phyloP scores from a whole-genome alignment of 2,888 invertebrate species.

The Ennomos fuscantarius region DNA sequence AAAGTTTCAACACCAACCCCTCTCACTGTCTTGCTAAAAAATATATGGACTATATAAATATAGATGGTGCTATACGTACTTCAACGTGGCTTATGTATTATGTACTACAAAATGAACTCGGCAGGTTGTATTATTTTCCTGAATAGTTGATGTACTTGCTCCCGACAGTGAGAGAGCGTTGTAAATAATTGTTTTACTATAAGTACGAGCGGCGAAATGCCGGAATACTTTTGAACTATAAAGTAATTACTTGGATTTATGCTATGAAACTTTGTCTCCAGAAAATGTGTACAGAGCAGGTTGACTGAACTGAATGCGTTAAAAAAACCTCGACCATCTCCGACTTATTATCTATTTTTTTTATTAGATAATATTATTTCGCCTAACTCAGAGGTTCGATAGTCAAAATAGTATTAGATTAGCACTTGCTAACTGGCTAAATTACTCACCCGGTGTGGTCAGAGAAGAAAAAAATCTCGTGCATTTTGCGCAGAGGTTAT shows the following conservation, averaged over 20 bases:
- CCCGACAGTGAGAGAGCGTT: conserved; percentile 74
- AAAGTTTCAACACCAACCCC: conserved; percentile 71
- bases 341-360: too few relatives aligned
- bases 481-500: too few relatives aligned
- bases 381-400: too few relatives aligned
- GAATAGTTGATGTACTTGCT: conserved; percentile 40
- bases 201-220: conserved; percentile 61
- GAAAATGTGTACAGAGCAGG: not conserved
- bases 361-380: too few relatives aligned
- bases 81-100: conserved; percentile 13
- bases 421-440: too few relatives aligned
- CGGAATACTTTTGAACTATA: conserved; percentile 69
- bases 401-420: too few relatives aligned
- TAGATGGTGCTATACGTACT: conserved; percentile 69
- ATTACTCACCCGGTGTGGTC: too few relatives aligned
- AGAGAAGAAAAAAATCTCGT: too few relatives aligned
- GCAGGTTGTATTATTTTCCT: conserved; percentile 55
- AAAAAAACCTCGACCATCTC: too few relatives aligned
- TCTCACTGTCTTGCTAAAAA: conserved; percentile 68
- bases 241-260: conserved; percentile 60
- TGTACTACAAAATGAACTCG: conserved; percentile 39
- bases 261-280: conserved; percentile 55
- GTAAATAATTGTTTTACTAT: conserved; percentile 69
- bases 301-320: not conserved
- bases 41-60: conserved; percentile 26